Evolutionary conservation across 2,888 invertebrate genomes (phyloP).

Genomic region (Andrena flavipes): DNA sequence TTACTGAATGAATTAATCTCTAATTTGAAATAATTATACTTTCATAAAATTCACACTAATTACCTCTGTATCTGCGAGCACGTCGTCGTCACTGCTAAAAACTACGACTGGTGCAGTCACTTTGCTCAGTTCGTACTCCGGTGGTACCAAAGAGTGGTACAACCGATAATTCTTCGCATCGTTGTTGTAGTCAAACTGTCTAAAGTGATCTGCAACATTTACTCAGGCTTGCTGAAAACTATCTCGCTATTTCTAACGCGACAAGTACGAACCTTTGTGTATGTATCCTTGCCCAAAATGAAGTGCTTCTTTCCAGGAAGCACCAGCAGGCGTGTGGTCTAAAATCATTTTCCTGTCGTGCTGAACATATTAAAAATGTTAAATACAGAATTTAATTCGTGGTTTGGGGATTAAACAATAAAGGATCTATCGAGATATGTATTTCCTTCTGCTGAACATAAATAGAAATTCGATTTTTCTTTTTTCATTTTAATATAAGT

Average conservation of each 20-base stretch:
- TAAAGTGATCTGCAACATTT: conserved; percentile 74
- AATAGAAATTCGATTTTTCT: too few relatives aligned
- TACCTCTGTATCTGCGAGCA: conserved; percentile 78
- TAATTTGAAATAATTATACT: neutral
- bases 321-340: conserved; percentile 81
- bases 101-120: conserved; percentile 79
- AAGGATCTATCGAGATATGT: too few relatives aligned
- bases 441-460: too few relatives aligned
- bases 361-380: conserved; percentile 65
- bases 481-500: too few relatives aligned
- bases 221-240: conserved; percentile 16
- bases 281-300: conserved; percentile 82
- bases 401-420: too few relatives aligned
- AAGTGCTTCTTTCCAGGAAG: conserved; percentile 82
- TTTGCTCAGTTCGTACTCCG: conserved; percentile 77
- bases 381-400: neutral
- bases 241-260: neutral
- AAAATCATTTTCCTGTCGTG: conserved; percentile 78
- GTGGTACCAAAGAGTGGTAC: conserved; percentile 78
- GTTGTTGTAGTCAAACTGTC: conserved; percentile 78
- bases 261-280: conserved; percentile 74
- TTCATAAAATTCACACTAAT: neutral
- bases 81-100: conserved; percentile 79
- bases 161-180: conserved; percentile 73
- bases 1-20: neutral